These are phyloP conservation scores for Bufotes viridis DNA, from an alignment of 2,797 vertebrate species.

Conservation along the genomic window DNA sequence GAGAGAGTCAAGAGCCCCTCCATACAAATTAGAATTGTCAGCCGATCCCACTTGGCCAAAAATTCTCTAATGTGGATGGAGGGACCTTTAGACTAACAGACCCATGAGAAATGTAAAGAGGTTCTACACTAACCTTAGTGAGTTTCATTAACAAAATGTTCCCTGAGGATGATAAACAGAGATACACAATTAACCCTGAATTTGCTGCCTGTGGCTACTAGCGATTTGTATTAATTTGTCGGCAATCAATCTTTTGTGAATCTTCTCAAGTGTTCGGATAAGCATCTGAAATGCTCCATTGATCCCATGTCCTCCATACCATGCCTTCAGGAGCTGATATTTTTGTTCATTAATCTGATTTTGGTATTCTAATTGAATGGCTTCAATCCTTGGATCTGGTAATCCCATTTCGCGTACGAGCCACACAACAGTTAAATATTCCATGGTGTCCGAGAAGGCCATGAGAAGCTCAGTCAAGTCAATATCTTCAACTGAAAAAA, in stretches of 20 bases:
- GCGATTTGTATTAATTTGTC: neutral
- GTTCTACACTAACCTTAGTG: neutral
- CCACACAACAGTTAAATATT: accelerated
- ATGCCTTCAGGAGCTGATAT: neutral
- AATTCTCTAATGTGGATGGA: too few relatives aligned
- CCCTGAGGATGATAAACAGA: neutral
- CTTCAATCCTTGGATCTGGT: neutral
- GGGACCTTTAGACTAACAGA: too few relatives aligned
- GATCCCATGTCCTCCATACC: neutral
- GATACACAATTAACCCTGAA: neutral
- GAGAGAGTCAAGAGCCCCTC: too few relatives aligned
- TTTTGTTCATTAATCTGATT: neutral
- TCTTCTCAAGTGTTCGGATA: neutral
- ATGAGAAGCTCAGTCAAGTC: neutral
- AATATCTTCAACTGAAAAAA: slow-evolving; percentile 30
- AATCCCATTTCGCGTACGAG: neutral
- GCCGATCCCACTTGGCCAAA: too few relatives aligned
- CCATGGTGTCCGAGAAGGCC: neutral
- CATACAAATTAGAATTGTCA: too few relatives aligned
- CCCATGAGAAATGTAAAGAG: neutral
- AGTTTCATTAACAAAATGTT: neutral
- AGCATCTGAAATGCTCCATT: slow-evolving; percentile 8
- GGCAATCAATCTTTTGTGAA: accelerated
- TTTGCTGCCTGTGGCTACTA: neutral
- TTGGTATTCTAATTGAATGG: accelerated